Evolutionary conservation across 2,888 invertebrate genomes (phyloP).

Genomic region (Epinotia brunnichana): DNA sequence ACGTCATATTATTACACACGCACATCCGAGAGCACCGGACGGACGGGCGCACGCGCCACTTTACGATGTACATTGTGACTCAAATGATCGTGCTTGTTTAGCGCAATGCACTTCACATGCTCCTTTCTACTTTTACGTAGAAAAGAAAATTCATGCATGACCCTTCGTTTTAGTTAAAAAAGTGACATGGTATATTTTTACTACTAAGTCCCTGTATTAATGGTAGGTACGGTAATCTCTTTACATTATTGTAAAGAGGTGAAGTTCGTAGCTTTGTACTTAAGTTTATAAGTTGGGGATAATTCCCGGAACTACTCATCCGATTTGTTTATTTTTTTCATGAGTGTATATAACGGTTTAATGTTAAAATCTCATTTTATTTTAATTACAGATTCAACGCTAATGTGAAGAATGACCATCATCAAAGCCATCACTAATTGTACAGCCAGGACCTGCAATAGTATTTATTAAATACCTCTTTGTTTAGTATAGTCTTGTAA

Average conservation of each 20-base stretch:
- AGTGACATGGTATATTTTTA: no score
- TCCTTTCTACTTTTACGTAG: not conserved
- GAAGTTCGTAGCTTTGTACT: no score
- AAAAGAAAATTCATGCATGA: not conserved
- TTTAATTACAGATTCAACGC: conserved; percentile 75
- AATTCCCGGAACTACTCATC: no score
- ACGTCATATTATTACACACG: conserved; percentile 15
- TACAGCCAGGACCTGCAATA: conserved; percentile 17
- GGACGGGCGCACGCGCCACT: conserved; percentile 8
- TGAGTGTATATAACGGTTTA: not conserved
- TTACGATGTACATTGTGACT: not conserved
- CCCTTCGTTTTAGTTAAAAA: no score
- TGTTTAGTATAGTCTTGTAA: conserved; percentile 21
- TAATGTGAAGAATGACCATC: conserved; percentile 65
- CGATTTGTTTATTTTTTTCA: no score
- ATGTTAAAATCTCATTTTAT: conserved; percentile 12
- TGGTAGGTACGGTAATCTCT: no score
- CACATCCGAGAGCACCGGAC: conserved; percentile 21
- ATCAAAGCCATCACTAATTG: conserved; percentile 44
- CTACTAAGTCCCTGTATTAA: no score
- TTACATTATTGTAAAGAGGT: no score
- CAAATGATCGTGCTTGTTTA: not conserved
- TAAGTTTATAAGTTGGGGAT: no score
- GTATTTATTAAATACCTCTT: conserved; percentile 33
- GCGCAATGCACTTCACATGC: not conserved